phyloP scores from a whole-genome alignment of 2,113 vertebrate species.

The Lepus timidus region DNA sequence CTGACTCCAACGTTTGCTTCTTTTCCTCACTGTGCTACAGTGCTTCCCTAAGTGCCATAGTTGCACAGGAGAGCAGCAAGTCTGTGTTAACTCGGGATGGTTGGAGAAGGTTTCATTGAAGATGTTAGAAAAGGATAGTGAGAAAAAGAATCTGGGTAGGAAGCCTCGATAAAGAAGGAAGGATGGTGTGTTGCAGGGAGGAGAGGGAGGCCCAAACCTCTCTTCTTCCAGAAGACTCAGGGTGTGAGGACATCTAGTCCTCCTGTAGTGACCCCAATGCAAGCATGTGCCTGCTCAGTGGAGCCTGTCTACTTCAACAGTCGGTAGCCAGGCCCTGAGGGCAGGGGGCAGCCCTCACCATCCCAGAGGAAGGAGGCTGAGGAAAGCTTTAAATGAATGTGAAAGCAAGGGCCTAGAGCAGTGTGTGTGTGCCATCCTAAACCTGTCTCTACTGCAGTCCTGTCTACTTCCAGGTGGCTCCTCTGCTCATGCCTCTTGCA shows the following conservation, averaged over 20 bases:
- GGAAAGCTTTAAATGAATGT: slow-evolving; percentile 47
- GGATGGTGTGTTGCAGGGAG: neutral
- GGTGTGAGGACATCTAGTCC: neutral
- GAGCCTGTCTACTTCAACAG: neutral
- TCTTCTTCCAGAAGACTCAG: neutral
- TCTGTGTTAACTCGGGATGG: neutral
- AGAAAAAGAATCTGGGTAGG: slow-evolving; percentile 1
- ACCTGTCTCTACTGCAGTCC: neutral
- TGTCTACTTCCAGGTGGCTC: slow-evolving; percentile 11
- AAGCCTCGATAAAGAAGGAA: slow-evolving; percentile 7
- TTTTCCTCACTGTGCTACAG: neutral
- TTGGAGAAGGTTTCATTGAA: slow-evolving; percentile 21
- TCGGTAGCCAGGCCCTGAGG: neutral
- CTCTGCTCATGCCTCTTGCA: slow-evolving; percentile 29
- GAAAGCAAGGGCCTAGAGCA: slow-evolving; percentile 39
- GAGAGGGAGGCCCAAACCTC: neutral
- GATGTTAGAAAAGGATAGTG: slow-evolving; percentile 30
- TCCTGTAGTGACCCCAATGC: slow-evolving; percentile 25
- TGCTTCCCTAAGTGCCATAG: slow-evolving; percentile 21
- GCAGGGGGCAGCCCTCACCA: neutral
- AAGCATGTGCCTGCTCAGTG: slow-evolving; percentile 16
- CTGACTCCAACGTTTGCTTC: neutral
- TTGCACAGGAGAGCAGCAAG: slow-evolving; percentile 3
- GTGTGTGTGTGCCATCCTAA: slow-evolving; percentile 49
- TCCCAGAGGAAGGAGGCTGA: neutral